Evolutionary conservation across 2,113 vertebrate genomes (phyloP), one percentile per base, ranked within the genome.

Genomic region (Hemichromis elongatus): DNA sequence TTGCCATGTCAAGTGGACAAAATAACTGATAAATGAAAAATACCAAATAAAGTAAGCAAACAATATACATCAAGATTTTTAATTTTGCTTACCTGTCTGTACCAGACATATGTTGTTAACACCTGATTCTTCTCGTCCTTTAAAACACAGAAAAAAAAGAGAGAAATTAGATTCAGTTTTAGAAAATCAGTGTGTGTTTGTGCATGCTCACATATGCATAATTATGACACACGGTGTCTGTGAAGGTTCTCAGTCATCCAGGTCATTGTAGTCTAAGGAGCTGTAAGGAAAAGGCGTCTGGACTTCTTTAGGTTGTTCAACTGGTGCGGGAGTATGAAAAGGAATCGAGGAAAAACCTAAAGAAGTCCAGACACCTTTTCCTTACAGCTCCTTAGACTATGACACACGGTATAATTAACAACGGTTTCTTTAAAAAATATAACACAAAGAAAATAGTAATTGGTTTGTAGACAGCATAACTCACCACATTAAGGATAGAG

Each of bases 41-140:
- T 57, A 9, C n/a, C 14, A 42, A 13, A n/a, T 45, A 30, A 9
- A 8, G 0, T 37, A 33, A 37, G 4, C 30, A 16, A 52, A 12
- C 33, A 70, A 37, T 3, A 24, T 2, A 50, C 30, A 24, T 66
- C 30, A 0, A 4, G 14, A 28, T 63, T 47, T 9, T 53, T 55
- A 0, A 6, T 37, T 54, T 42, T 3, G 50, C 59, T 80, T 80
- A 99, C 98, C 97, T 99, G 99, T 87, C 98, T 96, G 94, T 99
- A 99, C 99, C 99, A 99, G 83, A 99, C 97, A 19, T 99, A 99
- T 1, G 98, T 99, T 61, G 98, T 99, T 90, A 99, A 92, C 24
- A 99, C 97, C 89, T 99, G 99, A 89, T 99, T 99, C 95, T 99
- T 99, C 92, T 99, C 98, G 82, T 99, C 98, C 99, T 99, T 94